Conservation (phyloP, 2,797 vertebrate genomes). For the Anolis apletophallus region DNA sequence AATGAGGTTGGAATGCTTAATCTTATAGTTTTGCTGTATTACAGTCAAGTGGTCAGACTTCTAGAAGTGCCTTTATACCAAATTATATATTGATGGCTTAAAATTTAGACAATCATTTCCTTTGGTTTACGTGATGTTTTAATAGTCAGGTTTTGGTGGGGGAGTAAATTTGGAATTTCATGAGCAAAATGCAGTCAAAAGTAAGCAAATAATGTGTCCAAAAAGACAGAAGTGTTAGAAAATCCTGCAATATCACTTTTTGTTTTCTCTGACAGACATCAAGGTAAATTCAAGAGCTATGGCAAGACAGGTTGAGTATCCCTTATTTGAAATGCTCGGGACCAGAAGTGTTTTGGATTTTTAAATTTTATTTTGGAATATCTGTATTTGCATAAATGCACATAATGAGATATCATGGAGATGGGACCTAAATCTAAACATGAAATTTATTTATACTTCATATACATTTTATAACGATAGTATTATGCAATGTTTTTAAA, state of each 20-base stretch:
- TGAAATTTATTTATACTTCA: too few species aligned
- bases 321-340: too few species aligned
- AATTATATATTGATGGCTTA: not conserved
- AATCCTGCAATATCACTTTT: not conserved
- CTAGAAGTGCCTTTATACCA: not conserved
- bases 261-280: not conserved
- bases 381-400: too few species aligned
- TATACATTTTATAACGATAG: too few species aligned
- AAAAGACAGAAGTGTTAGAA: not conserved
- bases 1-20: not conserved
- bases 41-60: not conserved
- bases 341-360: too few species aligned
- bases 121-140: conserved; percentile 26
- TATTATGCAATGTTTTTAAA: too few species aligned
- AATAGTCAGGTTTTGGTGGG: not conserved
- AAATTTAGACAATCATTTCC: not conserved
- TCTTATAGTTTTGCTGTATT: conserved; percentile 9
- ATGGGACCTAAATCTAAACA: too few species aligned
- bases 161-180: not conserved
- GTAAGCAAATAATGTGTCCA: not conserved
- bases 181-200: not conserved
- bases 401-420: too few species aligned
- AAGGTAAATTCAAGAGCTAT: not conserved
- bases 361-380: too few species aligned
- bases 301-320: not conserved